Base-by-base conservation (phyloP, 2,797 vertebrate genomes). In the Betta splendens region DNA sequence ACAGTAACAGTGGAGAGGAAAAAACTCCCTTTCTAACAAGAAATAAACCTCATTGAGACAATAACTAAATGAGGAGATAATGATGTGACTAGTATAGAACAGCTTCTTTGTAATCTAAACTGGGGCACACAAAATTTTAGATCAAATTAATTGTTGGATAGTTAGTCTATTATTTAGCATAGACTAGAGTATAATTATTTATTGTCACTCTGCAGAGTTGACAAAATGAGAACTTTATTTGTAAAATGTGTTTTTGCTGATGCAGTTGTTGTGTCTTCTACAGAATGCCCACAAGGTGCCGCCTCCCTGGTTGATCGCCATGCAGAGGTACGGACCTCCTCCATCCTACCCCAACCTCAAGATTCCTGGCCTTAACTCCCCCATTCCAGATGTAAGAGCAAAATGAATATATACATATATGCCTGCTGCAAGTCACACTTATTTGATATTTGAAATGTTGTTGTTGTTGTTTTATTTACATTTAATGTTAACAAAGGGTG, bases 261-360 rank as follows among this genome's bases (percentile, higher is more conserved):
- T 6, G 15, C 2, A 0, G 0, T 45, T 2, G 7, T 0, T 4
- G 3, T 5, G 3, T 63, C 15, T 21, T 54, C 21, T 25, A 20
- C 76, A 97, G 96, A 98, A 96, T 9, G 93, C 94, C 3, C 94
- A 97, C 89, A 97, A 97, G 75, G 96, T 97, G 10, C 96, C 95
- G 1, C 96, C 95, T 7, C 95, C 96, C 0, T 97, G 96, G 95
- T 75, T 98, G 71, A 98, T 98, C 1, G 95, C 96, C 74, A 97
- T 98, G 96, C 95, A 98, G 90, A 79, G 95, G 55, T 98, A 97
- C 1, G 95, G 96, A 3, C 95, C 95, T 1, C 95, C 95, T 0
- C 95, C 96, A 0, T 97, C 95, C 0, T 98, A 98, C 75, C 96
- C 96, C n/a, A 97, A 95, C 71, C 92, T 98, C 33, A 97, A 96